Percentiles rank a stretch among this genome's conserved stretches.
Evolutionary conservation across 2,797 vertebrate genomes (phyloP).

Genomic region (Aplochiton taeniatus): DNA sequence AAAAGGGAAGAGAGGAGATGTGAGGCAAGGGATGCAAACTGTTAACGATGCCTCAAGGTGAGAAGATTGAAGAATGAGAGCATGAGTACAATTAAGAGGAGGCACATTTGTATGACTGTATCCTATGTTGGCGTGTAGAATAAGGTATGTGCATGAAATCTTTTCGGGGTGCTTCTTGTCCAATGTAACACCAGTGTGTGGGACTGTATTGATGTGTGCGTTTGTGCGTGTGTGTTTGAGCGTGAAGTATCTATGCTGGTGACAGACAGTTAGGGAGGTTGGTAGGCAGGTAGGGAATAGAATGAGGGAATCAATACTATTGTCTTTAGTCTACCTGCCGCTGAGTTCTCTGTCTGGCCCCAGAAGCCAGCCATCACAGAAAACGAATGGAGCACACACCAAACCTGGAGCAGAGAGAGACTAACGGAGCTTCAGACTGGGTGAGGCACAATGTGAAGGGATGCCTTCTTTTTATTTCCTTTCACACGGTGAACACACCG

Average conservation of each 20-base stretch:
- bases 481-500: neutral
- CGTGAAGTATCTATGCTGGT: conserved; percentile 52
- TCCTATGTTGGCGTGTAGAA: too few species aligned
- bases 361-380: conserved; percentile 32
- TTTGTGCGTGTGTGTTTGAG: conserved; percentile 29
- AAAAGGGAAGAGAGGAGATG: conserved; percentile 33
- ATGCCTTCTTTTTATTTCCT: conserved; percentile 32
- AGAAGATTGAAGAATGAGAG: conserved; percentile 36
- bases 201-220: neutral
- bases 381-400: conserved; percentile 27
- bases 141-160: too few species aligned
- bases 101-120: neutral
- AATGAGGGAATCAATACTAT: conserved; percentile 74
- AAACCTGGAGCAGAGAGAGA: conserved; percentile 7
- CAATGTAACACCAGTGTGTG: neutral
- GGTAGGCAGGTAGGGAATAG: conserved; percentile 64
- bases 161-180: too few species aligned
- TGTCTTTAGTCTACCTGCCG: conserved; percentile 74
- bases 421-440: conserved; percentile 21
- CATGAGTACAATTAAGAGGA: conserved; percentile 43
- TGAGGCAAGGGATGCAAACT: conserved; percentile 27
- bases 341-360: conserved; percentile 71
- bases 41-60: conserved; percentile 28
- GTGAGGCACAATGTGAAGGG: conserved; percentile 47
- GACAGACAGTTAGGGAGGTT: conserved; percentile 30